Conservation (phyloP, 1,140 invertebrate species). For the Solenopsis invicta region DNA sequence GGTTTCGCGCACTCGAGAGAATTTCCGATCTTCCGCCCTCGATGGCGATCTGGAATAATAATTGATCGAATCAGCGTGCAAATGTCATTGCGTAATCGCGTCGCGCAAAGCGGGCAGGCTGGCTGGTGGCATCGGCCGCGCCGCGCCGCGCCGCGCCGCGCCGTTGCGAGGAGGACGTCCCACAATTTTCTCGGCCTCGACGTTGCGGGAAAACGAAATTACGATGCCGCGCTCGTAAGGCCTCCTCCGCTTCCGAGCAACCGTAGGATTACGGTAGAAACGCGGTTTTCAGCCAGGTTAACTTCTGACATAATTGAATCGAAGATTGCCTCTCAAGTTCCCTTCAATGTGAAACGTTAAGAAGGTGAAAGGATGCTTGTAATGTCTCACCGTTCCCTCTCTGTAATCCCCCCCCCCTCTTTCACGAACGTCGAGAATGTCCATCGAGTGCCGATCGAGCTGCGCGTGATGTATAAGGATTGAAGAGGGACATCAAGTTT, state of each 20-base stretch:
- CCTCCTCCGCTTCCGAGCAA: background rate
- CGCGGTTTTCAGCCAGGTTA: constrained; percentile 5
- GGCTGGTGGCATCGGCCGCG: background rate
- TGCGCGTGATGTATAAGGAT: constrained; percentile 18
- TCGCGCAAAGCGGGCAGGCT: background rate
- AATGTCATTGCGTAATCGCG: constrained; percentile 53
- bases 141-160: background rate
- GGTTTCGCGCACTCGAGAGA: constrained; percentile 73
- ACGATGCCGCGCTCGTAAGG: constrained; percentile 2
- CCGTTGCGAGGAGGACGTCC: constrained; percentile 10
- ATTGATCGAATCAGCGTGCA: constrained; percentile 63
- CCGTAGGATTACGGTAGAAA: constrained; percentile 14
- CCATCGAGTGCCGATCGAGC: constrained; percentile 1
- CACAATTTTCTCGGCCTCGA: constrained; percentile 8
- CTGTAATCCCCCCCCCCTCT: background rate
- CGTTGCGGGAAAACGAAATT: constrained; percentile 34
- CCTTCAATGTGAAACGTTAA: constrained; percentile 27
- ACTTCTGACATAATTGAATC: constrained; percentile 48
- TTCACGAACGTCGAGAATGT: background rate
- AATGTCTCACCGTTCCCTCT: background rate
- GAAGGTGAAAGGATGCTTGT: background rate
- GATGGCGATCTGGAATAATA: constrained; percentile 69
- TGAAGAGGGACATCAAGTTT: background rate
- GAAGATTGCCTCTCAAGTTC: background rate
- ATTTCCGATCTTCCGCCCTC: constrained; percentile 65